Base-by-base conservation (phyloP, 53 echinoderm and acorn worm species). In the Arbacia lixula region DNA sequence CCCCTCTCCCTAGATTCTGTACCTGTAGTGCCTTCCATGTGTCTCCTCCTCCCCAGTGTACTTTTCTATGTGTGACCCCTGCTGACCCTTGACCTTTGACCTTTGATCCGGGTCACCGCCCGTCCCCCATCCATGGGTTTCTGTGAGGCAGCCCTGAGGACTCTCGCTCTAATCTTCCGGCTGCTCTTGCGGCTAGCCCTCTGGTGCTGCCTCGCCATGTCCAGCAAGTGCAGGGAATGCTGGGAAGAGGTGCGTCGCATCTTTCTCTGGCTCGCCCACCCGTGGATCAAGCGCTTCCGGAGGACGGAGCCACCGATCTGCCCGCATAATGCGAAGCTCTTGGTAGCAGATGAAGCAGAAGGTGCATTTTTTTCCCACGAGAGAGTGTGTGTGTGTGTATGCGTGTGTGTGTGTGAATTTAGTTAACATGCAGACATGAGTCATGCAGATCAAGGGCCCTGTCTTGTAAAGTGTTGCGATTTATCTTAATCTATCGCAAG, bases 21-120 rank as follows among this genome's bases (percentile, higher is more conserved):
- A 29, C 69, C 29, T 27, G 41, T 69, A 42, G 25, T 26, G 68
- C 43, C 43, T 14, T 69, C 26, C 43, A 3, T 69, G 69, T 69
- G 69, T 69, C 69, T 27, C 40, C 41, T 69, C 27, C 43, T 27
- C 8, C 69, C 69, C 28, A 28, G 69, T 69, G 43, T 69, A 40
- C 69, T 69, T n/a, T 46, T 43, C 69, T 43, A n/a, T n/a, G 28
- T 69, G 41, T 69, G 69, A 68, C 69, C 69, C 69, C 43, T 27
- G 5, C 69, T 27, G 28, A 69, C 42, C 46, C 27, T 69, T 69
- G 69, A 69, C 69, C 69, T 69, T 69, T 69, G 69, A 69, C 69
- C 69, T 43, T 4, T 27, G 69, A 14, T 14, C n/a, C n/a, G n/a
- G n/a, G n/a, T n/a, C n/a, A n/a, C n/a, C n/a, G n/a, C n/a, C n/a